Evolutionary conservation across 2,888 invertebrate species (phyloP).

Genomic region (Tipula vernalis): DNA sequence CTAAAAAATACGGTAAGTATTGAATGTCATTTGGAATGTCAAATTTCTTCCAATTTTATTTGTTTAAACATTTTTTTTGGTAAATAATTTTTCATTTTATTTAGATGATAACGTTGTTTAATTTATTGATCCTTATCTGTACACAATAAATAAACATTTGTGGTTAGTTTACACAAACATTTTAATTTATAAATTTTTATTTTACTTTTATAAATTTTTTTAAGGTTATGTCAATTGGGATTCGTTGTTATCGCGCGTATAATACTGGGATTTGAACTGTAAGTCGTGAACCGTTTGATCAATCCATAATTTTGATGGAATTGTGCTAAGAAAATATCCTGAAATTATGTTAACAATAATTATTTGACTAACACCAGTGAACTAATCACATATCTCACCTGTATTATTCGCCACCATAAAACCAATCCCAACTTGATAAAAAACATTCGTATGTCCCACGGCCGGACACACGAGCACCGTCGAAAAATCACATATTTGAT

Average conservation of each 20-base stretch:
- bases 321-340: neutral
- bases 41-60: neutral
- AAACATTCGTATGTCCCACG: neutral
- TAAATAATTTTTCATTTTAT: neutral
- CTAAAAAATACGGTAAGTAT: neutral
- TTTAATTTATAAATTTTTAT: neutral
- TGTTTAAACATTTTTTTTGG: neutral
- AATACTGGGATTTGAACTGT: neutral
- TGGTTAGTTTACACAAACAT: neutral
- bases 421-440: neutral
- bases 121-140: neutral
- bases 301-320: neutral
- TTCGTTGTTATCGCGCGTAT: neutral
- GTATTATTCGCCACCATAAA: neutral
- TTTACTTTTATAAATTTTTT: neutral
- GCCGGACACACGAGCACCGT: neutral
- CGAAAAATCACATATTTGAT: neutral
- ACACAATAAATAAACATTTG: neutral
- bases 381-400: neutral
- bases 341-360: neutral
- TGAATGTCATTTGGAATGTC: neutral
- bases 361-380: neutral
- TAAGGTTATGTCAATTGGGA: neutral
- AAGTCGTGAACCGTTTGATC: neutral
- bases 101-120: neutral